Evolutionary conservation across 1,140 invertebrate genomes (phyloP).

Genomic region (Pissodes strobi): DNA sequence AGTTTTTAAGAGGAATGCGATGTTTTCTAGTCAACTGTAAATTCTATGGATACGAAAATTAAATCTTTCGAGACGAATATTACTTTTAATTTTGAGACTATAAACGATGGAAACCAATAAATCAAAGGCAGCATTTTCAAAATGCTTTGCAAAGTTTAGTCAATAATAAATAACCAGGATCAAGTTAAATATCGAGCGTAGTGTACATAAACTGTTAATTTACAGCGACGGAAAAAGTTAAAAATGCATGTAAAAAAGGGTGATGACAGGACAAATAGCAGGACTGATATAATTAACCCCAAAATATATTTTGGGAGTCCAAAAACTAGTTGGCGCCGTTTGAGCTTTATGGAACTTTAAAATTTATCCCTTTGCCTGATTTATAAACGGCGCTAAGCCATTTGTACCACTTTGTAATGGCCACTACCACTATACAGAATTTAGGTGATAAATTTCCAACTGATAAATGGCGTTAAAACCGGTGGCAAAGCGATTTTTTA

Average conservation of each 20-base stretch:
- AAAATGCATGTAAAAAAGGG: conserved; percentile 15
- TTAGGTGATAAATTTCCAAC: conserved; percentile 34
- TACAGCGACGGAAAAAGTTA: conserved; percentile 5
- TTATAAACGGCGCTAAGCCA: conserved; percentile 36
- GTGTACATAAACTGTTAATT: not conserved
- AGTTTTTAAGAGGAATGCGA: no score
- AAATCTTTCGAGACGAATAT: no score
- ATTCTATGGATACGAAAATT: no score
- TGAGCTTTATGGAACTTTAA: conserved; percentile 36
- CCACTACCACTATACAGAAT: conserved; percentile 36
- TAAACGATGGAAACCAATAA: no score
- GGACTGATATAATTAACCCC: conserved; percentile 30
- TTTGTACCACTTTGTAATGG: conserved; percentile 37
- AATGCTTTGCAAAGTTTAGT: no score
- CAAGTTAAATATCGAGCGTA: not conserved
- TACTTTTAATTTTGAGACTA: no score
- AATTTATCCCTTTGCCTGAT: conserved; percentile 35
- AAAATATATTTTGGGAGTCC: conserved; percentile 32
- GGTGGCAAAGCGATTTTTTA: conserved; percentile 24
- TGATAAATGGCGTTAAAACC: conserved; percentile 30
- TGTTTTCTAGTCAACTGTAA: no score
- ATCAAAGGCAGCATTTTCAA: no score
- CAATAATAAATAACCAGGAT: no score
- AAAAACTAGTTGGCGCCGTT: conserved; percentile 35
- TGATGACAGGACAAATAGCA: conserved; percentile 21